Base-by-base conservation (phyloP, 2,797 vertebrate genomes). In the Odontamblyopus rebecca region DNA sequence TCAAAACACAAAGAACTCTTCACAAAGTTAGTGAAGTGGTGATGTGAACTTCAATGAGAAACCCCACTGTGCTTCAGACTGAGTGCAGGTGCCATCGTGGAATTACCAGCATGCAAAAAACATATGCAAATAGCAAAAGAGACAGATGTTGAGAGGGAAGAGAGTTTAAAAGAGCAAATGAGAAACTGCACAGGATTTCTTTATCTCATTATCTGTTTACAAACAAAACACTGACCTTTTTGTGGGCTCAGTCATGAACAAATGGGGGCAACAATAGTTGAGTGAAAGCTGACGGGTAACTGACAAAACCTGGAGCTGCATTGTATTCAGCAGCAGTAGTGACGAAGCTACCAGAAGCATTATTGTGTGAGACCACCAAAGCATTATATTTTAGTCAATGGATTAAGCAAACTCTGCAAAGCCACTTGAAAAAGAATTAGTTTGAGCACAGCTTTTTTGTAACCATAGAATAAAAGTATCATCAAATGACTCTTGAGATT, bases 321-420 rank as follows among this genome's bases (percentile, higher is more conserved):
- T 73, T n/a, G 9, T 61, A 86, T 92, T 90, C 83, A 89, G 50
- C 74, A 5, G 68, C 66, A 11, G 77, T 7, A 88, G 91, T 85
- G 77, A 81, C 63, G 86, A 92, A 85, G 63, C 79, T 73, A 77
- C 92, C 82, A 93, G 92, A 92, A 82, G 85, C 60, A 75, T 5
- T n/a, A 68, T 67, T 61, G 27, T 6, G 67, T 44, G 0, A 57
- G 67, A 82, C 76, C 84, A 83, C 51, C 5, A 60, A 79, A 82
- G 75, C 51, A 79, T 61, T 38, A 81, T 77, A 73, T 80, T 78
- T 79, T 72, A 74, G 75, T 85, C 85, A 84, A 75, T 77, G 32
- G 71, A 19, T 74, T 44, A 65, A 74, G 77, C 66, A 78, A 79
- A 64, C 68, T 59, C 23, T 67, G 77, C 75, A 62, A 73, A 77